phyloP scores from a whole-genome alignment of 2,797 vertebrate species.

The Lophura swinhoii region DNA sequence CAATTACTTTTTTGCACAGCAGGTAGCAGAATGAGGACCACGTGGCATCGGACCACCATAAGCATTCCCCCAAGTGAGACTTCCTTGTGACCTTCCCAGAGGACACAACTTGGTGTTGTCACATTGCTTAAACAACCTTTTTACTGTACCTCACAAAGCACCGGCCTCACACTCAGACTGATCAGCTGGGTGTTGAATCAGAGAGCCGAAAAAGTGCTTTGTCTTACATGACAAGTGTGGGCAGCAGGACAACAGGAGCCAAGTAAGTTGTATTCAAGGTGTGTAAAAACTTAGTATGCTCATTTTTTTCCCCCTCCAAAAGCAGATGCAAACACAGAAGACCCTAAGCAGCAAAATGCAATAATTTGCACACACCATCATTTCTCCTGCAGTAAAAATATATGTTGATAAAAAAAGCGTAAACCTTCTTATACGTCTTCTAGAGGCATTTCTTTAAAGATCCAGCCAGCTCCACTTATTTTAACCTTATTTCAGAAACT shows the following conservation, averaged over 20 bases:
- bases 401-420: not conserved
- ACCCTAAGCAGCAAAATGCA: not conserved
- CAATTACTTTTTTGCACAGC: not conserved
- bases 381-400: not conserved
- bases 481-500: not conserved
- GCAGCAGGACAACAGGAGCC: not conserved
- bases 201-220: not conserved
- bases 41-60: not conserved
- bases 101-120: not conserved
- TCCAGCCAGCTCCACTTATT: not conserved
- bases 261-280: not conserved
- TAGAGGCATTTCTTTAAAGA: not conserved
- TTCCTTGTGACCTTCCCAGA: not conserved
- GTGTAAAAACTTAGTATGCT: not conserved
- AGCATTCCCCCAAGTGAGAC: not conserved
- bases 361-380: not conserved
- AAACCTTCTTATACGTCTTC: not conserved
- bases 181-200: not conserved
- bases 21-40: not conserved
- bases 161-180: not conserved
- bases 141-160: not conserved
- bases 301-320: not conserved
- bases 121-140: not conserved
- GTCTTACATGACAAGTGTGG: fast-evolving
- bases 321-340: not conserved